Evolutionary conservation across 1,140 invertebrate genomes (phyloP), one percentile per base, ranked within the genome.

Genomic region (Drosophila truncata): DNA sequence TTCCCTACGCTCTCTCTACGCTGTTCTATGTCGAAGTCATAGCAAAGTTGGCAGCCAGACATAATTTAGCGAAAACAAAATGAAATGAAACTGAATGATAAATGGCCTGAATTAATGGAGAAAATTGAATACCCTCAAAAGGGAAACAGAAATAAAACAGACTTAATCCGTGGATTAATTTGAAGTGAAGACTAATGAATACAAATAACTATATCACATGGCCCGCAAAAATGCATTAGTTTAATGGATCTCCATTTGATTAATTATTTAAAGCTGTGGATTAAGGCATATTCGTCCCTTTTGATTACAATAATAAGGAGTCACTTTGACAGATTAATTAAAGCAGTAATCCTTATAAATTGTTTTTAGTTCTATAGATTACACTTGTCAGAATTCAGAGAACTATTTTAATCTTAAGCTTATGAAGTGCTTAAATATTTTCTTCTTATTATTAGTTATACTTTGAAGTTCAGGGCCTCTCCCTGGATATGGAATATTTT

Each of bases 1-100:
- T 80, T 78, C 61, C 77, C 77, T 80, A 82, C 57, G 35, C 57
- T 59, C 42, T 65, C 54, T 59, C 42, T 44, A 41, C 44, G 57
- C 64, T 67, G 57, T 27, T 74, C 47, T 77, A 52, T 60, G 78
- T 67, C 70, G 75, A 86, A 84, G 66, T 78, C 63, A 71, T 82
- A 82, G 64, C 65, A 82, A 78, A 64, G 42, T 29, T 67, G 80
- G 77, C 84, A 70, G 50, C 85, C 52, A 80, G 67, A 70, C 81
- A 90, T 79, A 63, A 88, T 90, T 88, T 82, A 62, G 67, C 46
- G 57, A 82, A 85, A 66, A 82, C 59, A 46, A 90, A 84, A 88
- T 72, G 85, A 90, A 84, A 88, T 72, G 85, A 90, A 77, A 85
- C 77, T 80, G 55, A 70, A 66, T 42, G 61, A 80, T 77, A 63